Base-by-base conservation (phyloP, 1,140 invertebrate species). In the Eupeodes corollae region DNA sequence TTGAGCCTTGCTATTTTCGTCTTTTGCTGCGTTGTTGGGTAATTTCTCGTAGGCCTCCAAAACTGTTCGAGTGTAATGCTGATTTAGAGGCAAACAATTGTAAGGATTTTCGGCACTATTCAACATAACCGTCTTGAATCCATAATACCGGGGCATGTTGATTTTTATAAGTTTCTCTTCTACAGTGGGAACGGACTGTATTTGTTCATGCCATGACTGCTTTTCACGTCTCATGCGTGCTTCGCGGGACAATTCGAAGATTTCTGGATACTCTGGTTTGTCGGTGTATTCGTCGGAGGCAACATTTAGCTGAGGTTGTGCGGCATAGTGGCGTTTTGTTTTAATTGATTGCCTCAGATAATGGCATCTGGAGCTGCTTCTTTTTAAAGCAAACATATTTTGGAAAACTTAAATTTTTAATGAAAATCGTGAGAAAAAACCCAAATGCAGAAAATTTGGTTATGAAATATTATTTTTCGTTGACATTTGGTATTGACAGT, bases 91-190 rank as follows among this genome's bases (percentile, higher is more conserved):
- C 55, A 87, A 62, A 33, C 77, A 71, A 69, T 86, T 80, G 55
- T 86, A 88, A 3, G 76, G 78, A 40, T 81, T 56, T 16, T 52
- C 40, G 41, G 73, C 61, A 58, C 87, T 82, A 1, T 71, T 59
- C 6, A 90, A 59, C 49, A 78, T 68, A 18, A 79, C 58, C 26
- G 73, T 75, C 52, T 75, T 75, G 72, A 77, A 90, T 8, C 87
- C 86, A 66, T 87, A 90, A 62, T 83, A 88, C 42, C 76, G 74
- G 6, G 83, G 81, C 76, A 90, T 82, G 61, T 88, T 88, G 5
- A 88, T 47, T 57, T 83, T 83, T 39, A 86, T 79, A 45, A 86
- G 71, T 63, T 91, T 91, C 69, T 89, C 84, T 68, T 91, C 88
- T 0, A 88, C 75, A 1, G 84, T 86, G 40, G 78, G 71, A 33